Base-by-base conservation (phyloP, 2,888 invertebrate genomes). In the Drosophila bunnanda region DNA sequence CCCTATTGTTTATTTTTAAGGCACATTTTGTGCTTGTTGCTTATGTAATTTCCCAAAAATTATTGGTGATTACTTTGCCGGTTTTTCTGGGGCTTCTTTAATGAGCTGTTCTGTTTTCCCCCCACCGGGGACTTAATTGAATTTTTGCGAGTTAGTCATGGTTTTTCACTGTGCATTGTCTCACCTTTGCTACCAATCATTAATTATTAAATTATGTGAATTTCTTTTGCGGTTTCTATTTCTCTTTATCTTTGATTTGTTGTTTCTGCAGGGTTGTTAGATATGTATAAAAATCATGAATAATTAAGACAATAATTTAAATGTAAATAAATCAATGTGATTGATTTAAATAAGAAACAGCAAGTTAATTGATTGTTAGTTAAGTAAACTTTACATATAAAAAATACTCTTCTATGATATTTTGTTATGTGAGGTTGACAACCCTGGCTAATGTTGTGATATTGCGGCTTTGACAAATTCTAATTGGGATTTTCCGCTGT, bases 401-500 rank as follows among this genome's bases (percentile, higher is more conserved):
- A n/a, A n/a, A n/a, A n/a, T n/a, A n/a, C n/a, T n/a, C n/a, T n/a
- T n/a, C n/a, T 13, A 12, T 22, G 3, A 43, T 9, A 9, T 22
- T 48, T 38, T 17, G 4, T 41, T 44, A 2, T 38, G 44, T 12
- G 44, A 22, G 43, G 38, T 25, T 39, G 48, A 32, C 25, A 52
- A 52, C 50, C 50, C 50, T 52, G 50, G 13, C 34, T 54, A 13
- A 54, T 74, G 30, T 57, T 54, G 25, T 59, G 36, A 50, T 73
- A 56, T 55, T 70, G 60, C 32, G 66, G 58, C 68, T 53, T 74
- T 79, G 66, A 72, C 71, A 76, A 73, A 74, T 83, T 77, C 59
- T 75, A 74, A 76, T 82, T 84, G 71, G 76, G 76, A 81, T 78
- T 89, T 84, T 84, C 79, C 72, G 70, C 52, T 59, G 57, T 56